phyloP scores from a whole-genome alignment of 92 coral and sea anemone genomes.

The Ricordea florida region DNA sequence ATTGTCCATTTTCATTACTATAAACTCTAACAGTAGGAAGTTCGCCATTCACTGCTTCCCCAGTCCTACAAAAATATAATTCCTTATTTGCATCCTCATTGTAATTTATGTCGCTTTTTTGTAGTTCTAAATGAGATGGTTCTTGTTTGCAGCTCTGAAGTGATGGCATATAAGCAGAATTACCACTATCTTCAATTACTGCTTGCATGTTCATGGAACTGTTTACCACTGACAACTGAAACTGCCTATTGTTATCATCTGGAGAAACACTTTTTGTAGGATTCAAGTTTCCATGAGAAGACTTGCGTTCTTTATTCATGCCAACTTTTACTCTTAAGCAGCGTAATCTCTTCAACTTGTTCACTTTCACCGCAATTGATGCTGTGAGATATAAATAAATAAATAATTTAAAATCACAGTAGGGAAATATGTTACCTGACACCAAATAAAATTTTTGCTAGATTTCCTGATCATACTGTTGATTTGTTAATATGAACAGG shows the following conservation, averaged over 20 bases:
- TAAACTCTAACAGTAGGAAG: not conserved
- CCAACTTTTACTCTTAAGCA: slow-evolving; percentile 47
- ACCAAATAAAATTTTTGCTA: too few species aligned
- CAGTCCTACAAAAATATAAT: not conserved
- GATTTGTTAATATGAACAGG: too few species aligned
- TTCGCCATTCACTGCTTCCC: too few species aligned
- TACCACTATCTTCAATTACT: not conserved
- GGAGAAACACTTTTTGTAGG: not conserved
- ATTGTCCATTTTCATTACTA: slow-evolving; percentile 21
- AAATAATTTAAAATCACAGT: not conserved
- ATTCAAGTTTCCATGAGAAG: not conserved
- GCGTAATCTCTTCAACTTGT: slow-evolving; percentile 51
- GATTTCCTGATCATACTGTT: too few species aligned
- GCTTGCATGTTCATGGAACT: not conserved
- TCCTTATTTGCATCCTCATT: not conserved
- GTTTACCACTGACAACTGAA: slow-evolving; percentile 13
- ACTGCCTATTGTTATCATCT: slow-evolving; percentile 3
- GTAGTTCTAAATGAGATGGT: not conserved
- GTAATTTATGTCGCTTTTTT: not conserved
- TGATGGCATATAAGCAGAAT: not conserved
- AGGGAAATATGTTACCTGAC: not conserved
- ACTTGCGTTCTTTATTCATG: not conserved
- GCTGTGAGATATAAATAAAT: slow-evolving; percentile 40
- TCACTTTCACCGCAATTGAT: slow-evolving; percentile 77
- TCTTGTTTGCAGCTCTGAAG: not conserved